These are phyloP conservation scores for Gavia stellata DNA, from an alignment of 2,113 vertebrate species.

Conservation along the genomic window DNA sequence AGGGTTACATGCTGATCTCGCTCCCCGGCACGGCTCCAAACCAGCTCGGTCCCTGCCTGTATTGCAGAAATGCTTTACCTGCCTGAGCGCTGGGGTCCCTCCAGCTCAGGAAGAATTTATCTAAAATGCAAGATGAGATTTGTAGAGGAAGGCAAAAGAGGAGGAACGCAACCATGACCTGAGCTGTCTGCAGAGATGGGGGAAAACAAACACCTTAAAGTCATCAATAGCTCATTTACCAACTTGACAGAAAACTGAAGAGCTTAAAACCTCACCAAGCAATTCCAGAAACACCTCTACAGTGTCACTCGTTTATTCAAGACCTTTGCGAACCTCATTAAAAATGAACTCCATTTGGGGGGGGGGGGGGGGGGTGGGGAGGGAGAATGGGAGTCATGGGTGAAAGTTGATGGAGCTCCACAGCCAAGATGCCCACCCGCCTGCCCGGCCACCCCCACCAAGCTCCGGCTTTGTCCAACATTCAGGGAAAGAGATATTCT, in stretches of 20 bases:
- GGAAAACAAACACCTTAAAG: background rate
- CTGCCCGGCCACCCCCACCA: background rate
- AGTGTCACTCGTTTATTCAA: background rate
- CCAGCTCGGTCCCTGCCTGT: background rate
- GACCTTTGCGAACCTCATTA: conserved; percentile 43
- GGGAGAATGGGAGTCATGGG: background rate
- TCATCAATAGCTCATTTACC: conserved; percentile 19
- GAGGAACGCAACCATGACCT: background rate
- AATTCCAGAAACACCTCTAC: conserved; percentile 20
- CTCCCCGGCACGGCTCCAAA: background rate
- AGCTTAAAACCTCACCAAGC: background rate
- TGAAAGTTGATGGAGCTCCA: background rate
- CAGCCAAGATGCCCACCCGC: background rate
- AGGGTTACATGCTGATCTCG: background rate
- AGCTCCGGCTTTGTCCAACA: background rate
- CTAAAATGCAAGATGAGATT: background rate
- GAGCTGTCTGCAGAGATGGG: background rate
- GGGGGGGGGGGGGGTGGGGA: too few species aligned
- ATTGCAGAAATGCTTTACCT: background rate
- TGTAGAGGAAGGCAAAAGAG: background rate
- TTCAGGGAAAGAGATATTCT: background rate
- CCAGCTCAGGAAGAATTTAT: background rate
- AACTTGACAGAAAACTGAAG: background rate
- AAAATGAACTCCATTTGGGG: conserved; percentile 41
- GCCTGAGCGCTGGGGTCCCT: background rate